Conservation (phyloP, 2,888 invertebrate species). For the Heliconius aoede region DNA sequence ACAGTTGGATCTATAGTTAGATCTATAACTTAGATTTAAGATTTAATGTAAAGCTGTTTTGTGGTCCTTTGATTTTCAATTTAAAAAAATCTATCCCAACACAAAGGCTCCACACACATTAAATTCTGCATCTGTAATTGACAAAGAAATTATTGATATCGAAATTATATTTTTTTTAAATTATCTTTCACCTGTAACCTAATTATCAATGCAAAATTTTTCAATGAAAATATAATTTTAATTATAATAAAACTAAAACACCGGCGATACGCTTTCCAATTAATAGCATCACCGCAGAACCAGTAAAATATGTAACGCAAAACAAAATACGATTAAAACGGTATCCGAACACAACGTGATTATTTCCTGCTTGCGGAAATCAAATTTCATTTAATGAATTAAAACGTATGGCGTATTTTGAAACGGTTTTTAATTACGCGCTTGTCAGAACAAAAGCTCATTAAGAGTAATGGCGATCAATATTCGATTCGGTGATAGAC, state of each 20-base stretch:
- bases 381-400: constrained; percentile 43
- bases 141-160: too few species aligned
- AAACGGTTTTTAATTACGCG: constrained; percentile 46
- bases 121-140: too few species aligned
- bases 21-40: too few species aligned
- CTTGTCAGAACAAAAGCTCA: constrained; percentile 44
- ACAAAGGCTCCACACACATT: too few species aligned
- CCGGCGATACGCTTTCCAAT: background rate
- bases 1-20: too few species aligned
- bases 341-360: constrained; percentile 37
- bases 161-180: too few species aligned
- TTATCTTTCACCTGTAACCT: too few species aligned
- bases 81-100: too few species aligned
- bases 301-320: constrained; percentile 26
- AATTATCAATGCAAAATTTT: background rate
- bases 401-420: constrained; percentile 38
- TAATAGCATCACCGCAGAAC: constrained; percentile 14
- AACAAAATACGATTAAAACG: constrained; percentile 38
- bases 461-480: constrained; percentile 46
- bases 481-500: constrained; percentile 47
- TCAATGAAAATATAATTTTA: background rate
- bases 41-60: too few species aligned
- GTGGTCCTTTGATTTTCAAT: too few species aligned
- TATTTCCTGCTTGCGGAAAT: constrained; percentile 40
- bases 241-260: constrained; percentile 3